These are phyloP conservation scores for Troides aeacus DNA, from an alignment of 2,888 invertebrate genomes.

Conservation along the genomic window DNA sequence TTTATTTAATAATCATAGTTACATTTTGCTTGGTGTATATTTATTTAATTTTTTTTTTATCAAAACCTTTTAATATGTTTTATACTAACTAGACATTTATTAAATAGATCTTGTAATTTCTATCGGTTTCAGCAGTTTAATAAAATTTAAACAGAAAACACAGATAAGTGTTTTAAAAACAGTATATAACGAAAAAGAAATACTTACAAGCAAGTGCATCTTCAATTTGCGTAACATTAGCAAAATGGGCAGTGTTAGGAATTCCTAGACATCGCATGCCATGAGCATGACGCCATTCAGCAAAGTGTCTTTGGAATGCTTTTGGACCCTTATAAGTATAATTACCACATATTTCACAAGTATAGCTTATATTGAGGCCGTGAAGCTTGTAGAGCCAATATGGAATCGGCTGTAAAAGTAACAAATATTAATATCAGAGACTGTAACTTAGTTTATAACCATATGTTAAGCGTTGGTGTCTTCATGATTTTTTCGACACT, in stretches of 20 bases:
- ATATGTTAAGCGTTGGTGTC: too few species aligned
- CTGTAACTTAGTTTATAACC: too few species aligned
- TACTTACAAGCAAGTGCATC: constrained; percentile 94
- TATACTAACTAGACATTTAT: too few species aligned
- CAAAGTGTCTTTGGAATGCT: constrained; percentile 99
- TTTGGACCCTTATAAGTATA: constrained; percentile 99
- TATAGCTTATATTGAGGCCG: constrained; percentile 98
- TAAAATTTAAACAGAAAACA: too few species aligned
- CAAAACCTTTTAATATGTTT: too few species aligned
- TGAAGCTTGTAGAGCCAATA: constrained; percentile 99
- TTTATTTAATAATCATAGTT: too few species aligned
- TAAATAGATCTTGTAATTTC: too few species aligned
- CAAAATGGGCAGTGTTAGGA: constrained; percentile 99
- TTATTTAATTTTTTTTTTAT: too few species aligned
- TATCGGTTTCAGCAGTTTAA: too few species aligned
- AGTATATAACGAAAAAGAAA: neutral
- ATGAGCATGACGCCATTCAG: constrained; percentile 93
- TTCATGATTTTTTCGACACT: too few species aligned
- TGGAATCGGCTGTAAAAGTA: constrained; percentile 79
- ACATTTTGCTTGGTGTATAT: too few species aligned
- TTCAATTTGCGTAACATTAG: constrained; percentile 99
- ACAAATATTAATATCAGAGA: neutral
- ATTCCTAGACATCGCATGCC: constrained; percentile 99
- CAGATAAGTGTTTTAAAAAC: too few species aligned
- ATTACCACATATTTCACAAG: constrained; percentile 99